Evolutionary conservation across 2,888 invertebrate species (phyloP).

Genomic region (Erebia ligea): DNA sequence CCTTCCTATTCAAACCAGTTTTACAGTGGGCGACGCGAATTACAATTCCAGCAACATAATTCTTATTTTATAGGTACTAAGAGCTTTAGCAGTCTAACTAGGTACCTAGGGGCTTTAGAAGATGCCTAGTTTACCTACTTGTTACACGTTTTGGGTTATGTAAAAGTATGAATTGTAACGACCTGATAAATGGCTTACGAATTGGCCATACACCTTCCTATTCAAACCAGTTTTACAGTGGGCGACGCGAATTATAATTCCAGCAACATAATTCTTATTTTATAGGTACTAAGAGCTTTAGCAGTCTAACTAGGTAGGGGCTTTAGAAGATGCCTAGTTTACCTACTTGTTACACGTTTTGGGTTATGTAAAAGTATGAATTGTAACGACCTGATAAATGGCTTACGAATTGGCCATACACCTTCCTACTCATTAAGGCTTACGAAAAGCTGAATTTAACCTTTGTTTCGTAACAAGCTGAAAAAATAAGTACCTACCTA

Average conservation of each 20-base stretch:
- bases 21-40: conserved; percentile 37
- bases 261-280: conserved; percentile 27
- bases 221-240: conserved; percentile 55
- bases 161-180: conserved; percentile 30
- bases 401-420: conserved; percentile 15
- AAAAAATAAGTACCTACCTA: no score
- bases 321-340: conserved; percentile 1
- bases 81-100: neutral
- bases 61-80: conserved; percentile 13
- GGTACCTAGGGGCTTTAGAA: no score
- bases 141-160: conserved; percentile 31
- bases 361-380: conserved; percentile 31
- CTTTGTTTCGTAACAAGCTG: conserved; percentile 22
- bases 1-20: conserved; percentile 62
- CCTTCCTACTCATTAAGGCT: conserved; percentile 7
- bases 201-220: conserved; percentile 18
- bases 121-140: conserved; percentile 3
- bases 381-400: conserved; percentile 27
- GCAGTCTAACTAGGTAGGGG: neutral
- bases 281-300: neutral
- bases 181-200: conserved; percentile 15
- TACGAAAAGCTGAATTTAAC: conserved; percentile 16
- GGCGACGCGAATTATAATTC: conserved; percentile 22
- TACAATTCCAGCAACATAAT: conserved; percentile 26
- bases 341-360: conserved; percentile 22